phyloP scores from a whole-genome alignment of 1,140 invertebrate genomes.

The Rhyzopertha dominica region DNA sequence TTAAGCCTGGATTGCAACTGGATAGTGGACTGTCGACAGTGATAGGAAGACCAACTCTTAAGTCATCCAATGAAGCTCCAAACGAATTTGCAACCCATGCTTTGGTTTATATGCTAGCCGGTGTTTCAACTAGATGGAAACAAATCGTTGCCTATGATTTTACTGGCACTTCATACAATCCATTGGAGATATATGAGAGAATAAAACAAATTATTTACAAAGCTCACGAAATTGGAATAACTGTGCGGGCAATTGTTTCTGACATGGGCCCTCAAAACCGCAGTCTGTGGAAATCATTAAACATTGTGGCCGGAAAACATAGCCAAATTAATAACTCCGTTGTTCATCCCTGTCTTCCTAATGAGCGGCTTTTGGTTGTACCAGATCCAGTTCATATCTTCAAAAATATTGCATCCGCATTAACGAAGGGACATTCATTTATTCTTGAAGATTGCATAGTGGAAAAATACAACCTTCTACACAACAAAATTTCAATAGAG shows the following conservation, averaged over 20 bases:
- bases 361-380: slow-evolving; percentile 7
- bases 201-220: background rate
- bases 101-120: slow-evolving; percentile 11
- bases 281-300: slow-evolving; percentile 7
- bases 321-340: slow-evolving; percentile 8
- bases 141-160: slow-evolving; percentile 12
- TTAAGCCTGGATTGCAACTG: slow-evolving; percentile 10
- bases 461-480: slow-evolving; percentile 4
- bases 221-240: background rate
- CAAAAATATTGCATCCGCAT: slow-evolving; percentile 12
- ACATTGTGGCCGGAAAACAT: background rate
- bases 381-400: slow-evolving; percentile 16
- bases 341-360: slow-evolving; percentile 1
- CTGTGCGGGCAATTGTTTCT: background rate
- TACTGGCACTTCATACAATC: slow-evolving; percentile 5
- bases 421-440: slow-evolving; percentile 4
- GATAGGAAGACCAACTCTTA: slow-evolving; percentile 7
- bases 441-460: slow-evolving; percentile 3
- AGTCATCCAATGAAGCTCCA: background rate
- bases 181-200: slow-evolving; percentile 3
- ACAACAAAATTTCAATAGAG: background rate
- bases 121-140: slow-evolving; percentile 12
- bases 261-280: slow-evolving; percentile 13
- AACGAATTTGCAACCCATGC: slow-evolving; percentile 10
- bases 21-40: background rate